These are phyloP conservation scores for Chamaea fasciata DNA, from an alignment of 2,113 vertebrate genomes.

Conservation along the genomic window DNA sequence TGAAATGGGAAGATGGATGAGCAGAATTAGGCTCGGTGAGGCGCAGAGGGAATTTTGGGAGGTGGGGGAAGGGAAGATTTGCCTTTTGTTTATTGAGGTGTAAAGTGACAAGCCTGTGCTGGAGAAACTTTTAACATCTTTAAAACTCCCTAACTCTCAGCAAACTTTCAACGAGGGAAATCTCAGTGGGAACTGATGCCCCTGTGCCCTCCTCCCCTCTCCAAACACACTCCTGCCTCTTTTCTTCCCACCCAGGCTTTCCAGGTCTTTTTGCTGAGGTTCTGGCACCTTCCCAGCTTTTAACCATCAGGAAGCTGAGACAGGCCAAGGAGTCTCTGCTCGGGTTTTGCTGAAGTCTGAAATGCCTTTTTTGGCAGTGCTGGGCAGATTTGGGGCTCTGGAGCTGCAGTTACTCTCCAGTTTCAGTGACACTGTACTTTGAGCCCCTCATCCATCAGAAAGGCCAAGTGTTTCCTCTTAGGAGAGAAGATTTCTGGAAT, in stretches of 20 bases:
- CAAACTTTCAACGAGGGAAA: not conserved
- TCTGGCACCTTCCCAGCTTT: not conserved
- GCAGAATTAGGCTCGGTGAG: not conserved
- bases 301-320: constrained; percentile 6
- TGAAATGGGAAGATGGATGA: not conserved
- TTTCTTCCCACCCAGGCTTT: not conserved
- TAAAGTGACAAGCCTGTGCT: not conserved
- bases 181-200: not conserved
- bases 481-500: constrained; percentile 14
- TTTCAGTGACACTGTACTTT: not conserved
- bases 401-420: not conserved
- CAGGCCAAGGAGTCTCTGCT: not conserved
- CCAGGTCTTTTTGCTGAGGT: not conserved
- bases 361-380: constrained; percentile 2
- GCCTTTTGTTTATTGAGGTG: not conserved
- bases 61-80: fast-evolving
- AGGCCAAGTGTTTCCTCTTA: not conserved
- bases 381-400: not conserved
- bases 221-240: not conserved
- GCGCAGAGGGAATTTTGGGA: not conserved
- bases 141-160: not conserved
- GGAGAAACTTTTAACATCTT: not conserved
- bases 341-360: not conserved
- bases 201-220: not conserved
- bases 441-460: constrained; percentile 9